A percentile compares a stretch with the other conserved stretches of the same genome.
These are phyloP conservation scores for Ornithorhynchus anatinus DNA, from an alignment of 2,113 vertebrate genomes.

Conservation along the genomic window DNA sequence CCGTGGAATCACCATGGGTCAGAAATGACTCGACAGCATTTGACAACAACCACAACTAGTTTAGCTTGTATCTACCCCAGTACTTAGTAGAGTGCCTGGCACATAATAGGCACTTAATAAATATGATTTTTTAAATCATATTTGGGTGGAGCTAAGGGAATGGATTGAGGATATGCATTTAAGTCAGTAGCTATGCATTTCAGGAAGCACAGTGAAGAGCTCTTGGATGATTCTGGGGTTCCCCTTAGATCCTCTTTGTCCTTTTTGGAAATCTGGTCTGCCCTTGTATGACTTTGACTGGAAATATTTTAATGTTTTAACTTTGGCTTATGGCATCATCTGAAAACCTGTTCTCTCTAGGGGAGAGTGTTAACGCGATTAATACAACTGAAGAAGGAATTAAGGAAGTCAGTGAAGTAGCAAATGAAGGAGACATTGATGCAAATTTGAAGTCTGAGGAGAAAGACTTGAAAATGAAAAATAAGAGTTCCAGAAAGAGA, in stretches of 20 bases:
- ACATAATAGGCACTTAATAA: too few relatives aligned
- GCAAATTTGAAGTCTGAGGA: background rate
- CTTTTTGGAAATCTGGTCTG: conserved; percentile 2
- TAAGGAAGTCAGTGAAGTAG: conserved; percentile 29
- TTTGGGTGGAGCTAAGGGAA: too few relatives aligned
- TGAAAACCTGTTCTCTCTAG: conserved; percentile 37
- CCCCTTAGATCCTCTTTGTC: background rate
- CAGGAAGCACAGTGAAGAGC: too few relatives aligned
- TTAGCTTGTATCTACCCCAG: too few relatives aligned
- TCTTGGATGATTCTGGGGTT: background rate
- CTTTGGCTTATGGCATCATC: background rate
- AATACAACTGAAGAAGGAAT: conserved; percentile 20
- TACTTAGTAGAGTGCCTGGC: too few relatives aligned
- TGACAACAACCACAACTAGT: too few relatives aligned
- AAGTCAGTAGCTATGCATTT: too few relatives aligned
- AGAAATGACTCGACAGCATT: too few relatives aligned
- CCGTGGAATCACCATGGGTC: too few relatives aligned
- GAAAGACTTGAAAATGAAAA: conserved; percentile 26
- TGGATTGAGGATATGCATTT: too few relatives aligned
- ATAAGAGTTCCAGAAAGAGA: conserved; percentile 39
- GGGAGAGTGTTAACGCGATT: conserved; percentile 8
- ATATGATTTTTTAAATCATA: too few relatives aligned
- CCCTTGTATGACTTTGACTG: background rate
- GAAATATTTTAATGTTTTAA: conserved; percentile 7
- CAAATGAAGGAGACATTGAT: conserved; percentile 5